Conservation (phyloP, 2,113 vertebrate genomes). For the Datnioides undecimradiatus region DNA sequence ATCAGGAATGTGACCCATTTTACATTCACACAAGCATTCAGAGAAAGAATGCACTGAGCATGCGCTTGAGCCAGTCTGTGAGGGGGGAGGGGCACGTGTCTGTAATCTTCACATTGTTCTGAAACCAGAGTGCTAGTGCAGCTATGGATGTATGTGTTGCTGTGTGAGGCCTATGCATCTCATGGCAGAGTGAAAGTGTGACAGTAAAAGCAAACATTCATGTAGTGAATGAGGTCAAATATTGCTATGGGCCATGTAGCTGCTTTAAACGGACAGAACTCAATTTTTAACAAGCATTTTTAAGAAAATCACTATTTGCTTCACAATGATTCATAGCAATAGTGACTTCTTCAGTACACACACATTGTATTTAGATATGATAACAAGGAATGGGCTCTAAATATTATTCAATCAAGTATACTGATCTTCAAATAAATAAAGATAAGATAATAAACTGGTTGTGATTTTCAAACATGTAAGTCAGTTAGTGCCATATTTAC, state of each 20-base stretch:
- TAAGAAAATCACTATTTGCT: neutral
- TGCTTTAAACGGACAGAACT: conserved; percentile 22
- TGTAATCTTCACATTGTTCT: conserved; percentile 78
- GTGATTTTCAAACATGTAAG: neutral
- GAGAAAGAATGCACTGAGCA: conserved; percentile 68
- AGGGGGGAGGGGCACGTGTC: conserved; percentile 69
- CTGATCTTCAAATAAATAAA: neutral
- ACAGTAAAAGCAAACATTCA: conserved; percentile 65
- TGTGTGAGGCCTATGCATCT: conserved; percentile 43
- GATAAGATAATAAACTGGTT: neutral
- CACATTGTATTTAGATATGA: neutral
- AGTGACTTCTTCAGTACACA: neutral
- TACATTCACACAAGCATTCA: conserved; percentile 76
- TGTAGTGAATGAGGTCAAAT: conserved; percentile 62
- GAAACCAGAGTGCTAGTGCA: conserved; percentile 64
- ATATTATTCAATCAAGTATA: neutral
- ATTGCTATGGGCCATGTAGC: conserved; percentile 44
- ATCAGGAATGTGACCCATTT: conserved; percentile 84
- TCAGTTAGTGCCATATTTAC: neutral
- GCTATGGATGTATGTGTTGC: conserved; percentile 44
- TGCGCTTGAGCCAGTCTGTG: conserved; percentile 57
- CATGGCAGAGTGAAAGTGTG: conserved; percentile 59
- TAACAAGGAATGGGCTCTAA: neutral
- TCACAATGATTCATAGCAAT: neutral
- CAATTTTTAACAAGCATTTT: neutral